phyloP scores from a whole-genome alignment of 2,797 vertebrate genomes.

The Iguana delicatissima region DNA sequence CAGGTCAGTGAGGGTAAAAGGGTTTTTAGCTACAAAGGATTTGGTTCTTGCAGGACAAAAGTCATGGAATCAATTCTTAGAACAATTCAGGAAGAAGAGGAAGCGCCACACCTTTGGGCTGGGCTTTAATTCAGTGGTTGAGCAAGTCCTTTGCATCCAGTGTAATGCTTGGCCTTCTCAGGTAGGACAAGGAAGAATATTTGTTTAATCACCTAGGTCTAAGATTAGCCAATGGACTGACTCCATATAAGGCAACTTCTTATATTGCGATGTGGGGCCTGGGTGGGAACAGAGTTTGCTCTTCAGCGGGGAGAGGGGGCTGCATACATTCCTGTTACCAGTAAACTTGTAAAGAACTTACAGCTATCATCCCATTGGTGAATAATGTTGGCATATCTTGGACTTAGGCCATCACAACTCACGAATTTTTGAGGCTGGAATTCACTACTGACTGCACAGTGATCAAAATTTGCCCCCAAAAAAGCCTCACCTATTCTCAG shows the following conservation, averaged over 20 bases:
- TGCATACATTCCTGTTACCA: no score
- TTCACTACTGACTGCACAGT: no score
- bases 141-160: background rate
- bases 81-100: background rate
- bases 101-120: background rate
- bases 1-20: background rate
- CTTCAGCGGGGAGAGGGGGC: no score
- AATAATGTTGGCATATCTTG: no score
- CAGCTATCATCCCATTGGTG: no score
- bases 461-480: no score
- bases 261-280: background rate
- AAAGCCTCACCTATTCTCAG: no score
- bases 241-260: background rate
- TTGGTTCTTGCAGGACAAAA: background rate
- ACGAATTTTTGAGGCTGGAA: no score
- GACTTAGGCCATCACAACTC: no score
- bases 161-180: background rate
- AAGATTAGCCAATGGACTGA: background rate
- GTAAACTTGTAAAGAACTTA: no score
- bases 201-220: background rate
- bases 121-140: background rate
- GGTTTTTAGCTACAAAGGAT: background rate
- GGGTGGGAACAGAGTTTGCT: background rate
- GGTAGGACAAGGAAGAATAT: background rate
- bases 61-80: background rate